Evolutionary conservation across 2,888 invertebrate genomes (phyloP).

Genomic region (Eristalis tenax): DNA sequence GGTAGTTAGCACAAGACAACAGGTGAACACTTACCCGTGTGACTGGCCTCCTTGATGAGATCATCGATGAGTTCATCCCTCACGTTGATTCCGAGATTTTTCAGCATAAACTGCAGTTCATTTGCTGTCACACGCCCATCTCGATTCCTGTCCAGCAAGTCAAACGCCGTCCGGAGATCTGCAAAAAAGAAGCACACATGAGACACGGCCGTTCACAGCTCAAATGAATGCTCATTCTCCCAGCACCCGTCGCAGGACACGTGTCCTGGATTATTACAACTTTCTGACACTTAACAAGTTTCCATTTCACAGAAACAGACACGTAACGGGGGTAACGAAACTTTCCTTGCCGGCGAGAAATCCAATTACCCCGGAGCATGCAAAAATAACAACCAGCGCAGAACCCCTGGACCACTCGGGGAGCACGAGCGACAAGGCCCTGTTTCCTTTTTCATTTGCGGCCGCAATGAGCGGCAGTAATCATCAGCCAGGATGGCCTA

Average conservation of each 20-base stretch:
- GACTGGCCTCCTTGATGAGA: conserved; percentile 88
- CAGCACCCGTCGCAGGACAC: conserved; percentile 4
- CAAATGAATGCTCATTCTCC: conserved; percentile 1
- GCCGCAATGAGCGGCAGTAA: conserved; percentile 20
- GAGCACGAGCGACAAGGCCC: neutral
- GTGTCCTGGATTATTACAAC: conserved; percentile 13
- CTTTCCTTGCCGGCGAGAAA: conserved; percentile 16
- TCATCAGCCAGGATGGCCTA: conserved; percentile 7
- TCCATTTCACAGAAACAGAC: conserved; percentile 11
- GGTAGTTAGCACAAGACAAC: neutral
- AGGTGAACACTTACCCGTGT: conserved; percentile 83
- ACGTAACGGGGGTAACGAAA: conserved; percentile 15
- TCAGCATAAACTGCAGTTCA: conserved; percentile 90
- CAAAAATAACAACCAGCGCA: conserved; percentile 26
- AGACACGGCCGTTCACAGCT: neutral
- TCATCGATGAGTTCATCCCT: conserved; percentile 88
- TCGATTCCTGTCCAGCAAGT: conserved; percentile 88
- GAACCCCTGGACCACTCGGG: neutral
- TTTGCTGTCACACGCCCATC: conserved; percentile 89
- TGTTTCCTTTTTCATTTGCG: neutral
- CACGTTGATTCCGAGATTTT: conserved; percentile 89
- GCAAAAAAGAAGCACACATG: conserved; percentile 61
- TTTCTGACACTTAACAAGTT: conserved; percentile 38
- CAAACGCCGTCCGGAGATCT: conserved; percentile 91
- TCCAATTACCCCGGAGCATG: conserved; percentile 51